Conservation (phyloP, 2,113 vertebrate genomes). For the Ancistrus triradiatus region DNA sequence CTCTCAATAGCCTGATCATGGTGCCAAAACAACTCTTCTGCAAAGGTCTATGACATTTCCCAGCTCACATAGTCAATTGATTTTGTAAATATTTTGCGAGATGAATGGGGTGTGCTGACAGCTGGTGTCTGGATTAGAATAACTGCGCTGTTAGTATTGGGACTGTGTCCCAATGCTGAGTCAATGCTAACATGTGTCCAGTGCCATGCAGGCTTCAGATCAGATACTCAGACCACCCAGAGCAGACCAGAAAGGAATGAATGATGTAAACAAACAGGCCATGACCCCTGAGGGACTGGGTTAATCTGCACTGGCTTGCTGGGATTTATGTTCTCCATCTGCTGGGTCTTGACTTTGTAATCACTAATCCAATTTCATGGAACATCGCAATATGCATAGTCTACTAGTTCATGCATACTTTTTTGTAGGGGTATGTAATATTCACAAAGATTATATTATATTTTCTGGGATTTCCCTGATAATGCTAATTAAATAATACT, state of each 20-base stretch:
- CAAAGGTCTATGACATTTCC: neutral
- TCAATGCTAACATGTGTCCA: neutral
- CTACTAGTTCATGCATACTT: too few species aligned
- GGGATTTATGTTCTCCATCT: neutral
- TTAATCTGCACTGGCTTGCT: neutral
- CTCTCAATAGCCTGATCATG: too few species aligned
- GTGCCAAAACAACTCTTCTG: too few species aligned
- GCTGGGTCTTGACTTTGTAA: too few species aligned
- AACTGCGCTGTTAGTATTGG: neutral
- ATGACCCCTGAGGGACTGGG: neutral
- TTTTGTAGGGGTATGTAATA: too few species aligned
- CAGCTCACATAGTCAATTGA: neutral
- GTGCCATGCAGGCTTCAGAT: neutral
- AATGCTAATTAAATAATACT: too few species aligned
- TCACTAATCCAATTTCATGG: too few species aligned
- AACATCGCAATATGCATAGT: too few species aligned
- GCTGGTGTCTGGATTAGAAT: neutral
- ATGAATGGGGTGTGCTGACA: neutral
- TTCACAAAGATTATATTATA: too few species aligned
- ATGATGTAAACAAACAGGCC: neutral
- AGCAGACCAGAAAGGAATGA: neutral
- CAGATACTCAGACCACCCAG: conserved; percentile 11
- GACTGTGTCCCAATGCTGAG: conserved; percentile 17
- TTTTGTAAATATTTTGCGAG: neutral
- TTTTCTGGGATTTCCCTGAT: too few species aligned